A percentile compares a stretch with the other conserved stretches of the same genome.
Conservation (phyloP, 2,797 vertebrate genomes). For the Sitta carolinensis region DNA sequence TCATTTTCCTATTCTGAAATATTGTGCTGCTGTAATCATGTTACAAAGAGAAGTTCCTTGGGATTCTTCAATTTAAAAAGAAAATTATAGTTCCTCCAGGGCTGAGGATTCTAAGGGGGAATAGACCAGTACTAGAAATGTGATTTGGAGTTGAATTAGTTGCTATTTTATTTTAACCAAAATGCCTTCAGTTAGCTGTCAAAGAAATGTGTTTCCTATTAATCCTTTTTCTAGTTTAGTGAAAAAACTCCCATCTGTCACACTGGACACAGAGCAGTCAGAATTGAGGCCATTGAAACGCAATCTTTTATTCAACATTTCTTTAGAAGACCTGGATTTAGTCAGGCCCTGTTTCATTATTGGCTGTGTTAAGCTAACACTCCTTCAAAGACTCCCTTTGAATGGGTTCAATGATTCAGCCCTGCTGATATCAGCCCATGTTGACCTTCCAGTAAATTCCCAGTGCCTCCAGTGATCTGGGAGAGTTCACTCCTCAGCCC, state of each 20-base stretch:
- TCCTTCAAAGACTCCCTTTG: not conserved
- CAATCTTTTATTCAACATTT: not conserved
- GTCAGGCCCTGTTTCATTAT: not conserved
- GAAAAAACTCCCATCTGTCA: not conserved
- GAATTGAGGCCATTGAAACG: not conserved
- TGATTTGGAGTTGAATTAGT: not conserved
- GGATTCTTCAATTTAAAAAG: not conserved
- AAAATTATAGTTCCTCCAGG: not conserved
- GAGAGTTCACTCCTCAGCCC: not conserved
- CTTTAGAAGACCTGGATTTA: not conserved
- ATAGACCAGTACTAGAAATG: not conserved
- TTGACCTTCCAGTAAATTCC: not conserved
- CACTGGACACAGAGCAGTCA: not conserved
- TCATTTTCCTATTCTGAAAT: not conserved
- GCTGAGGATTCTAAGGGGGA: not conserved
- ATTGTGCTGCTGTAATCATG: not conserved
- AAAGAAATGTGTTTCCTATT: not conserved
- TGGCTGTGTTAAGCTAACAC: not conserved
- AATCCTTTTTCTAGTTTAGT: not conserved
- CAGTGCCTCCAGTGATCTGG: not conserved
- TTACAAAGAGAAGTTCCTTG: not conserved
- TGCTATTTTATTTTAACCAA: not conserved
- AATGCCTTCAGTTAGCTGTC: not conserved
- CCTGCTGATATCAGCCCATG: not conserved
- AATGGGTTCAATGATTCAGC: not conserved